Evolutionary conservation across 2,888 invertebrate species (phyloP).

Genomic region (Ophraella communa): DNA sequence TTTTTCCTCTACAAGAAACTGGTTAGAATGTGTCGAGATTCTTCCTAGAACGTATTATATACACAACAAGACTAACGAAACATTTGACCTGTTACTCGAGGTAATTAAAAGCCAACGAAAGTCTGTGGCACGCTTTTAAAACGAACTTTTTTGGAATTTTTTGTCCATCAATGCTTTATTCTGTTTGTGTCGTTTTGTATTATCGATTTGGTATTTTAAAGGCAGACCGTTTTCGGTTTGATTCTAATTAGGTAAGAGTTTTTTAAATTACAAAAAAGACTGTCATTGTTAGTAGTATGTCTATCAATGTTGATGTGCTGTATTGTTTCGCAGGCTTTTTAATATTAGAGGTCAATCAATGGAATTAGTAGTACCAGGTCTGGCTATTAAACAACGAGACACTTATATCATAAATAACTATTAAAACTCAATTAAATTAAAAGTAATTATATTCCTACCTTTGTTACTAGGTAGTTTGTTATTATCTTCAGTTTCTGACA

Average conservation of each 20-base stretch:
- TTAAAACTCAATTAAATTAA: too few species aligned
- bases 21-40: slow-evolving; percentile 22
- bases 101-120: slow-evolving; percentile 15
- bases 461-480: too few species aligned
- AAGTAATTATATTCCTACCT: too few species aligned
- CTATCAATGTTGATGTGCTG: too few species aligned
- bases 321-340: too few species aligned
- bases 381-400: too few species aligned
- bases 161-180: too few species aligned
- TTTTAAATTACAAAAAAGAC: background rate
- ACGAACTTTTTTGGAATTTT: background rate
- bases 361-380: too few species aligned
- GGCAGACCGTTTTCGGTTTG: background rate
- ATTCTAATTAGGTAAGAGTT: background rate
- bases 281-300: background rate
- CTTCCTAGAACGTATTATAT: slow-evolving; percentile 16
- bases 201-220: background rate
- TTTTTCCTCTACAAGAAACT: slow-evolving; percentile 8
- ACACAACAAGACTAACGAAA: slow-evolving; percentile 5
- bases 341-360: too few species aligned
- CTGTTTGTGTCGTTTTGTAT: too few species aligned
- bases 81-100: background rate
- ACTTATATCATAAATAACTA: too few species aligned
- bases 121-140: slow-evolving; percentile 9
- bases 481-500: too few species aligned